phyloP scores from a whole-genome alignment of 2,888 invertebrate species.

The Notocelia uddmanniana region DNA sequence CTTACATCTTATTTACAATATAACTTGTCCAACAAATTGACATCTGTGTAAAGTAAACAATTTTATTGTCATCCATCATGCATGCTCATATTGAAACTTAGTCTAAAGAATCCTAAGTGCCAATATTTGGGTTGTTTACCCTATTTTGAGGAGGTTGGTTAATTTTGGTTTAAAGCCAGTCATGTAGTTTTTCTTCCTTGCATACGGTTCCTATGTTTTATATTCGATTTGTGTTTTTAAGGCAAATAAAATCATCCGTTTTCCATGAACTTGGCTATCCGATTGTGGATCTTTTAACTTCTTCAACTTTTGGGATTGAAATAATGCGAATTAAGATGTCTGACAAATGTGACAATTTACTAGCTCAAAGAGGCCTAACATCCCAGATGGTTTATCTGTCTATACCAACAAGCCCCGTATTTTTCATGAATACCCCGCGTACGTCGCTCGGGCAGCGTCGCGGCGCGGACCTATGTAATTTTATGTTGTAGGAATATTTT shows the following conservation, averaged over 20 bases:
- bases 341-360: too few relatives aligned
- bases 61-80: not conserved
- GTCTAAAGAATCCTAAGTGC: not conserved
- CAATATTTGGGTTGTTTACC: not conserved
- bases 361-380: not conserved
- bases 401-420: not conserved
- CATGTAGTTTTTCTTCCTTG: not conserved
- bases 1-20: slow-evolving; percentile 1
- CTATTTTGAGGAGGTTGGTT: not conserved
- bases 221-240: not conserved
- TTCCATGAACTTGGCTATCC: not conserved
- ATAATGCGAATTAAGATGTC: not conserved
- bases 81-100: not conserved
- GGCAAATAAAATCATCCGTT: not conserved
- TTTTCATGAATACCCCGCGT: slow-evolving; percentile 20
- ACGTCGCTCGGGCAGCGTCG: slow-evolving; percentile 52
- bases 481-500: slow-evolving; percentile 81
- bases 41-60: not conserved
- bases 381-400: not conserved
- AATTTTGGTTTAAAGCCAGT: not conserved
- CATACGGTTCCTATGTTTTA: slow-evolving; percentile 6
- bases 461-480: slow-evolving; percentile 67
- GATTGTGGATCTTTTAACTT: not conserved
- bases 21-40: not conserved
- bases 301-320: not conserved